A percentile compares a stretch with the other conserved stretches of the same genome.
These are phyloP conservation scores for Epirrhoe tristata DNA, from an alignment of 2,888 invertebrate species.

Conservation along the genomic window DNA sequence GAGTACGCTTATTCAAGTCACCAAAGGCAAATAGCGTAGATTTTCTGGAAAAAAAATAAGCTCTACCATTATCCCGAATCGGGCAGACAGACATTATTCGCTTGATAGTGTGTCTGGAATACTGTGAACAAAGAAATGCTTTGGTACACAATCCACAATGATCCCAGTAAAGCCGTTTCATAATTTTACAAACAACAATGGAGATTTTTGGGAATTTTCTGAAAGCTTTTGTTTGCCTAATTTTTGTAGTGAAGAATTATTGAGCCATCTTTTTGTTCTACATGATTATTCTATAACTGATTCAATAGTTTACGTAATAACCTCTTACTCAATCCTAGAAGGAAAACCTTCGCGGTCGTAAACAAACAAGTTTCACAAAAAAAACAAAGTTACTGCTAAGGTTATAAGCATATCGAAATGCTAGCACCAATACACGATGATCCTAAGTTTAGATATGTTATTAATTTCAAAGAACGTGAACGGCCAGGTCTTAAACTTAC, in stretches of 20 bases:
- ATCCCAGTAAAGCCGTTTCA: conserved; percentile 22
- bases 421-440: no score
- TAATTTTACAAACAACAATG: conserved; percentile 23
- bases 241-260: conserved; percentile 10
- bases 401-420: no score
- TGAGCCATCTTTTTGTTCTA: background rate
- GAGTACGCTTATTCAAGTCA: conserved; percentile 20
- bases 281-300: background rate
- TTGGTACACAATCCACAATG: conserved; percentile 26
- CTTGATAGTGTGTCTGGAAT: conserved; percentile 33
- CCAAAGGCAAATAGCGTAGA: conserved; percentile 35
- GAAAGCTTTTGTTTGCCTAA: conserved; percentile 18
- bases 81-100: conserved; percentile 33
- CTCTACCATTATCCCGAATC: conserved; percentile 29
- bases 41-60: conserved; percentile 31
- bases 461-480: no score
- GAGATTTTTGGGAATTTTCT: conserved; percentile 9
- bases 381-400: background rate
- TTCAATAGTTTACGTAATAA: background rate
- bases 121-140: conserved; percentile 28
- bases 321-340: background rate
- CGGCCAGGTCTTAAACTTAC: no score
- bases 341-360: background rate
- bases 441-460: no score
- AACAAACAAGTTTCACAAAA: background rate